Evolutionary conservation across 2,113 vertebrate species (phyloP), one percentile per base, ranked within the genome.

Genomic region (Cynoglossus semilaevis): DNA sequence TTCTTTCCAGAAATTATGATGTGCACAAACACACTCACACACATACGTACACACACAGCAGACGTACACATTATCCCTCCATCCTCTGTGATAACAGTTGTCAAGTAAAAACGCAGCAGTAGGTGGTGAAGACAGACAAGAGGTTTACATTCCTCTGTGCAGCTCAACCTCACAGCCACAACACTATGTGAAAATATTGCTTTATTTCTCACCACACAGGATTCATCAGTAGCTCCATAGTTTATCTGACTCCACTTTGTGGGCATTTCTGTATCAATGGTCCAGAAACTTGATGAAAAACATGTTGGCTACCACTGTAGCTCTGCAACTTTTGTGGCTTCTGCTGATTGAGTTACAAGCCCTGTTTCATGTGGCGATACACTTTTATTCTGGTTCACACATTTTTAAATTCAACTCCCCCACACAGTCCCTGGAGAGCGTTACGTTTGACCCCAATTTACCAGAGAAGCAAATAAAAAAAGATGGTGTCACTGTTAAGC

Each of bases 131-230:
- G 45, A 59, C 15, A 62, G 61, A 63, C 19, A 16, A 7, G 15
- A 48, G 60, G 77, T 71, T 74, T 70, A 58, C 70, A 83, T 88
- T 87, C 78, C 69, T 63, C 53, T 22, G 15, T 73, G 36, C 60
- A 65, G 44, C 56, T 76, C 74, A 68, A 48, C 72, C 55, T 53
- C 48, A 36, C 15, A 72, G 63, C 71, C 52, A 74, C 58, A 79
- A 83, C 74, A 70, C 37, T 1, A 22, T 35, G 50, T 64, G 66
- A 62, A 62, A 59, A 37, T 36, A 64, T 72, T 51, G 9, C 22
- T 70, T 67, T 51, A 67, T 67, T 80, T 76, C 67, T 44, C 62
- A 76, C 54, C 63, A 46, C 19, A 19, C 16, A 55, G 68, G 55
- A 79, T 85, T 74, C 57, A 65, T 77, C 48, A 61, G 51, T 60